Evolutionary conservation across 2,113 vertebrate species (phyloP).

Genomic region (Speoplatyrhinus poulsoni): DNA sequence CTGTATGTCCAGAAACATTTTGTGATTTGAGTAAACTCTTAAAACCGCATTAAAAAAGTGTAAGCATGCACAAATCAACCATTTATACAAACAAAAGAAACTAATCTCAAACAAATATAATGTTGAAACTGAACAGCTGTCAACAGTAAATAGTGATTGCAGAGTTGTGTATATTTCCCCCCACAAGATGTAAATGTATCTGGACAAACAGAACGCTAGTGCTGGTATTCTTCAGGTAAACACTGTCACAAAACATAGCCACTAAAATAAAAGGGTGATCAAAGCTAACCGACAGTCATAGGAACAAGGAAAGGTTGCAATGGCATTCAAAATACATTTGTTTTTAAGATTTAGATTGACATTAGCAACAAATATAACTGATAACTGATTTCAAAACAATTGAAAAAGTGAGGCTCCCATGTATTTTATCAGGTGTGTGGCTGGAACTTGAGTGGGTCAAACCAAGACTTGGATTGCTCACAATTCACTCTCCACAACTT

Average conservation of each 20-base stretch:
- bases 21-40: background rate
- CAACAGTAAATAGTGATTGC: conserved; percentile 6
- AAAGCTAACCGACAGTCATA: background rate
- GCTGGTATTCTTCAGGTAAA: background rate
- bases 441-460: conserved; percentile 50
- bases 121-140: background rate
- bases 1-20: conserved; percentile 56
- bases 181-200: conserved; percentile 40
- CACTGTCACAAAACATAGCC: background rate
- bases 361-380: conserved; percentile 21
- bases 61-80: background rate
- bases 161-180: background rate
- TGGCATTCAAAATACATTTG: background rate
- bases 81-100: background rate
- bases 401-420: conserved; percentile 40
- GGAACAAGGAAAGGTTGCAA: conserved; percentile 2
- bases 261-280: conserved; percentile 14
- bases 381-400: conserved; percentile 23
- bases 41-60: background rate
- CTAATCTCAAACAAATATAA: background rate
- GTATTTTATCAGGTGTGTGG: conserved; percentile 42
- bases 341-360: conserved; percentile 25
- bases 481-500: conserved; percentile 58
- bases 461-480: conserved; percentile 63
- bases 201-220: conserved; percentile 61